phyloP scores from a whole-genome alignment of 2,113 vertebrate species.

The Anguilla japonica region DNA sequence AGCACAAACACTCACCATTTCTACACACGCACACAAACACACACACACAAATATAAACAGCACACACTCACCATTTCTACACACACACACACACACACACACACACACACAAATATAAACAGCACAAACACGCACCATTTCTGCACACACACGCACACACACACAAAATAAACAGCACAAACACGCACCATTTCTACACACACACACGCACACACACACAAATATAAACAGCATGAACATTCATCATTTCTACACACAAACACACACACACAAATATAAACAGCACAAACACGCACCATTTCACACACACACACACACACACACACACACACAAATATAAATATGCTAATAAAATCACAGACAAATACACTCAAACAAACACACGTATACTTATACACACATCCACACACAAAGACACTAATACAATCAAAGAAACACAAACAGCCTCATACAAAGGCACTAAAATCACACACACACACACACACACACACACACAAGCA shows the following conservation, averaged over 20 bases:
- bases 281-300: not conserved
- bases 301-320: not conserved
- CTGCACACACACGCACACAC: not conserved
- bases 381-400: not conserved
- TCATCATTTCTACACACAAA: not conserved
- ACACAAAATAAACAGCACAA: not conserved
- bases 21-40: not conserved
- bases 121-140: not conserved
- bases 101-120: not conserved
- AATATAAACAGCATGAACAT: not conserved
- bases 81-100: not conserved
- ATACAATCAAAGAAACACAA: not conserved
- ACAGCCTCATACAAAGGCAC: too few relatives aligned
- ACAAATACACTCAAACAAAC: not conserved
- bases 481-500: not conserved
- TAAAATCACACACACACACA: not conserved
- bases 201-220: not conserved
- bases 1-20: not conserved
- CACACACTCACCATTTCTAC: not conserved
- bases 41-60: not conserved
- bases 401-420: not conserved
- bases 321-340: not conserved
- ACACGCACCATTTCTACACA: not conserved
- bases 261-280: not conserved
- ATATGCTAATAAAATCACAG: not conserved